These are phyloP conservation scores for Torymus texanus DNA, from an alignment of 2,888 invertebrate species.

Conservation along the genomic window DNA sequence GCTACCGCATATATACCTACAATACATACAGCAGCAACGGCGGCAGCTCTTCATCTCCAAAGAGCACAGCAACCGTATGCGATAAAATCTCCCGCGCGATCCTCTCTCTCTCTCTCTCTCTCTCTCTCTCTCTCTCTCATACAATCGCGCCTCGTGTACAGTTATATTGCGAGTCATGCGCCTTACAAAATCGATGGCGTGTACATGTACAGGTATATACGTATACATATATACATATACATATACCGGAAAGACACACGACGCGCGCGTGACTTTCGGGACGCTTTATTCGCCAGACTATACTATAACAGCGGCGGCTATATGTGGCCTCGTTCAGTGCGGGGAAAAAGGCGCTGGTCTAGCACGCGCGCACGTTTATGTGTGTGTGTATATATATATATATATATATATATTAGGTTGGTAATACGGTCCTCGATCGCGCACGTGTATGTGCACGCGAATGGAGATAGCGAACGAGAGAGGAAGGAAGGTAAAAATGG, in stretches of 20 bases:
- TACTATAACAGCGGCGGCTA: too few species aligned
- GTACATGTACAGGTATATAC: too few species aligned
- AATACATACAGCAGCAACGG: neutral
- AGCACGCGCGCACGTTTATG: too few species aligned
- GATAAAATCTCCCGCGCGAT: neutral
- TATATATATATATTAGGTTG: too few species aligned
- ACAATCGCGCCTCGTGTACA: neutral
- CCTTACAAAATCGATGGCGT: neutral
- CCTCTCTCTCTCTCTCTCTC: neutral
- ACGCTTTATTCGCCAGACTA: neutral
- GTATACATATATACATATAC: neutral
- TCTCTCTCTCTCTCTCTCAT: neutral
- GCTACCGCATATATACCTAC: too few species aligned
- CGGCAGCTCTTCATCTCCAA: neutral
- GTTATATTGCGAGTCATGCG: neutral
- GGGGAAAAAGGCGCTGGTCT: conserved; percentile 11
- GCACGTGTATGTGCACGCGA: conserved; percentile 2
- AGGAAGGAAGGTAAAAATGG: neutral
- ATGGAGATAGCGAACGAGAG: conserved; percentile 9
- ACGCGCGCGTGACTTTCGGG: conserved; percentile 34
- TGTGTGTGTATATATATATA: too few species aligned
- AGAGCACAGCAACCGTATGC: neutral
- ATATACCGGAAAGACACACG: conserved; percentile 25
- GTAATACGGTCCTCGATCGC: too few species aligned
- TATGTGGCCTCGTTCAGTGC: conserved; percentile 4